Conservation (phyloP, 1,140 invertebrate genomes). For the Drosophila willistoni region DNA sequence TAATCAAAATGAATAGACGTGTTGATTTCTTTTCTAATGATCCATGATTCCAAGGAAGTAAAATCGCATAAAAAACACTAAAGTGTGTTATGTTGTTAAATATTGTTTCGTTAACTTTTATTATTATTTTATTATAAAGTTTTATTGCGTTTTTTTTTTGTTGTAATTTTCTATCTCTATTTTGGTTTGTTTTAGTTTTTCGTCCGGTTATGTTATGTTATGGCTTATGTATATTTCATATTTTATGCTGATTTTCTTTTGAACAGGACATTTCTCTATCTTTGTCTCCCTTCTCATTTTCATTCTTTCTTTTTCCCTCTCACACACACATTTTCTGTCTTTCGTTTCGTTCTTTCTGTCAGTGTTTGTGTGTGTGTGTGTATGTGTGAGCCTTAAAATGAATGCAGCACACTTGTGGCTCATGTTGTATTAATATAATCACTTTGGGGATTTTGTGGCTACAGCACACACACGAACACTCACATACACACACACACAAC, state of each 20-base stretch:
- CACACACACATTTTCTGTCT: background rate
- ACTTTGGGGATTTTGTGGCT: slow-evolving; percentile 76
- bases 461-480: slow-evolving; percentile 32
- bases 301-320: background rate
- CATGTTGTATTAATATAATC: slow-evolving; percentile 82
- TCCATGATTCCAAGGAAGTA: too few species aligned
- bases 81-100: too few species aligned
- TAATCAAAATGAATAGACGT: too few species aligned
- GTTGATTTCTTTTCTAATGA: too few species aligned
- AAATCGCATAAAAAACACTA: too few species aligned
- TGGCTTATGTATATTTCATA: slow-evolving; percentile 21
- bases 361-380: background rate
- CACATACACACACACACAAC: slow-evolving; percentile 25
- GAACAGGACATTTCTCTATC: slow-evolving; percentile 26
- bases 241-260: slow-evolving; percentile 23
- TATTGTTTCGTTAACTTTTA: background rate
- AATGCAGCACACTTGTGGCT: slow-evolving; percentile 78
- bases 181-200: background rate
- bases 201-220: slow-evolving; percentile 1
- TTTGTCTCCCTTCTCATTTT: slow-evolving; percentile 9
- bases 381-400: slow-evolving; percentile 1
- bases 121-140: slow-evolving; percentile 3
- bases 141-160: background rate
- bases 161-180: background rate
- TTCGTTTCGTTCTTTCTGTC: background rate